Evolutionary conservation across 1,140 invertebrate genomes (phyloP), one percentile per base, ranked within the genome.

Genomic region (Panagrolaimus sp.): DNA sequence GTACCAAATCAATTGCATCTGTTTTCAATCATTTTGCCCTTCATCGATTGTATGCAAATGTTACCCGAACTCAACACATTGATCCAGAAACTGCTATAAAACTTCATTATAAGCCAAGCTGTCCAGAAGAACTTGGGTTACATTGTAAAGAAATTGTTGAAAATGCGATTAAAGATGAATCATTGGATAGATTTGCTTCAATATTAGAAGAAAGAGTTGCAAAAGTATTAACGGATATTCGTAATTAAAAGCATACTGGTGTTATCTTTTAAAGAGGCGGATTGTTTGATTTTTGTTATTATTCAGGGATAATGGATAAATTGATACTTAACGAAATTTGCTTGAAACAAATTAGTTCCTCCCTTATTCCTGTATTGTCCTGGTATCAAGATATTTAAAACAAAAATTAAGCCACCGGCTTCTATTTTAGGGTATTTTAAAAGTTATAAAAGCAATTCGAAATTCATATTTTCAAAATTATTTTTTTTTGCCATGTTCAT

Each of bases 1-100:
- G 80, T 46, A 89, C 88, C 1, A 85, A 92, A 83, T 92, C 93
- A 83, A 91, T 93, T 0, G 87, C 92, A 62, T 96, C 94, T 79
- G 91, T 95, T 2, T 96, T 96, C 85, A 96, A 93, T 83, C 86
- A 96, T 78, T 93, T 96, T 83, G 91, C 93, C 82, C 87, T 93
- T 74, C 86, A 86, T 53, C 85, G 86, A 47, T 73, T 89, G 9
- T 86, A 87, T 68, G 85, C 86, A 7, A 85, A 86, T 5, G 85
- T 86, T 1, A 85, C 84, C 68, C 85, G 87, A 72, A 85, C 85
- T 61, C 81, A 84, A 73, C 74, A 85, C 62, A 84, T 88, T 88
- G 88, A 91, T 71, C 91, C 89, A 1, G 85, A 87, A 57, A 89
- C 91, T 72, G 93, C 92, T 8, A 90, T 95, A 72, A 84, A 96